Base-by-base conservation (phyloP, 2,888 invertebrate species). In the Ennomos quercinarius region DNA sequence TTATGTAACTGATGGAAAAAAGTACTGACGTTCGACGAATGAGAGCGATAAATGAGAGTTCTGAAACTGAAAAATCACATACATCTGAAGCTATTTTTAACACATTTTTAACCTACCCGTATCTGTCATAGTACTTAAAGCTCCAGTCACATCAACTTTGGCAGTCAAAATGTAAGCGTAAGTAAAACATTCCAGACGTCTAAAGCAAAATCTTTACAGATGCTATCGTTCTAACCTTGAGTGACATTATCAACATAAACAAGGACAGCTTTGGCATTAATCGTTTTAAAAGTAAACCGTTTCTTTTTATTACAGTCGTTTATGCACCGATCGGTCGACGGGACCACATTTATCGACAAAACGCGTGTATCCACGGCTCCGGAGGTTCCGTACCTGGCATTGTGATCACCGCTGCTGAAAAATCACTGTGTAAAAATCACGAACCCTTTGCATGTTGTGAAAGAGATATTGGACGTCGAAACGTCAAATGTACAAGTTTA, bases 361-460 rank as follows among this genome's bases (percentile, higher is more conserved):
- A 86, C 87, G 70, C 66, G 68, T 74, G 82, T 84, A 77, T 79
- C 71, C 74, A 77, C 67, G 79, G 68, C 53, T 54, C 58, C 37
- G 37, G 38, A 36, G 41, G 53, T 41, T 39, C 64, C 71, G 77
- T 74, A 57, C 77, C 78, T 74, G 77, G 76, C 77, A 80, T 83
- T 74, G 73, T 74, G 73, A 77, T 80, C 86, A 73, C 89, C 74
- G 71, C 46, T 70, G 58, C 74, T 84, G 84, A 85, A 88, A 85
- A 85, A 71, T 63, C 68, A 77, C 74, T 66, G 69, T 77, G 77
- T 77, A 85, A 87, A 86, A 87, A 85, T 73, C 79, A 81, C 78
- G 72, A 84, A 81, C 69, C 69, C 69, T 69, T 69, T 69, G 69
- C 69, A 67, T 69, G 69, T 67, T 61, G 52, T 67, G 68, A 67